These are phyloP conservation scores for Pemphigus obesinymphae DNA, from an alignment of 1,140 invertebrate species.

Conservation along the genomic window DNA sequence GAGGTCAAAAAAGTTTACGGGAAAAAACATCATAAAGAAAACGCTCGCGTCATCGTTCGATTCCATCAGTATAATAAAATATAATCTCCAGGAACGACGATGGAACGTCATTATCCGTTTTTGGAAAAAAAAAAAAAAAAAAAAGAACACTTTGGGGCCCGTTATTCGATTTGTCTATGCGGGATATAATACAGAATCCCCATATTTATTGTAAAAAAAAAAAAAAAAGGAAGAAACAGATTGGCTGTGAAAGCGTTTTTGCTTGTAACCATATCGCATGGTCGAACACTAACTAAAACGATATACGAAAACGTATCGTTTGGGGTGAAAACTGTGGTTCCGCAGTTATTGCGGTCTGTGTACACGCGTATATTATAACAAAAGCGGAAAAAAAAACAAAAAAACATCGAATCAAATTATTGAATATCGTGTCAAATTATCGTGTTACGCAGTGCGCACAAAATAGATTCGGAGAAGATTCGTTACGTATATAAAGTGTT, in stretches of 20 bases:
- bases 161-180: slow-evolving; percentile 32
- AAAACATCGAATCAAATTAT: not conserved
- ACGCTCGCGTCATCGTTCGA: slow-evolving; percentile 29
- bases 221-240: slow-evolving; percentile 12
- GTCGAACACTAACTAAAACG: slow-evolving; percentile 8
- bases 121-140: not conserved
- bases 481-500: too few relatives aligned
- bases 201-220: slow-evolving; percentile 1
- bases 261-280: slow-evolving; percentile 29
- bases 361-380: not conserved
- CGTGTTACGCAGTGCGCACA: not conserved
- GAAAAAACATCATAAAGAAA: slow-evolving; percentile 26
- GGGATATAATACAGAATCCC: not conserved
- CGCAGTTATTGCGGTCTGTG: not conserved
- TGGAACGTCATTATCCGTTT: slow-evolving; percentile 32
- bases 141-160: slow-evolving; percentile 13
- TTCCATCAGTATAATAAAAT: slow-evolving; percentile 33
- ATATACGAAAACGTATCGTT: slow-evolving; percentile 35
- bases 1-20: slow-evolving; percentile 30
- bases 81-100: slow-evolving; percentile 19
- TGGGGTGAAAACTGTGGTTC: slow-evolving; percentile 21
- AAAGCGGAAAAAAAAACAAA: too few relatives aligned
- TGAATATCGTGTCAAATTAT: slow-evolving; percentile 14
- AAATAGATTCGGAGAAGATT: not conserved
- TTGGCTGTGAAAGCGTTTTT: slow-evolving; percentile 40